A percentile compares a stretch with the other conserved stretches of the same genome.
Evolutionary conservation across 2,797 vertebrate genomes (phyloP).

Genomic region (Pangasius larnaudii): DNA sequence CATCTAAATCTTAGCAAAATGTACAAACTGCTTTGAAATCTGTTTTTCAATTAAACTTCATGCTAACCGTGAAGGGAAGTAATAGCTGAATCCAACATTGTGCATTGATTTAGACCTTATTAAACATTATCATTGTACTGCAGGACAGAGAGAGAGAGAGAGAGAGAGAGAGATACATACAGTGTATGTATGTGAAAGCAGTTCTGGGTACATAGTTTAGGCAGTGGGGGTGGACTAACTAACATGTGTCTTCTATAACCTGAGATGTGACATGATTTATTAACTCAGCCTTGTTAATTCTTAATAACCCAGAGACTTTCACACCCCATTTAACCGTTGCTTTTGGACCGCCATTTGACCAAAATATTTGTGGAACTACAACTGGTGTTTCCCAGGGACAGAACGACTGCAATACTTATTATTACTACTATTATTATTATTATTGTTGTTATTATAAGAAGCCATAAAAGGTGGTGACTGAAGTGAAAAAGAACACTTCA

Average conservation of each 20-base stretch:
- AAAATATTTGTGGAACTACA: slow-evolving; percentile 61
- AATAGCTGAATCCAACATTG: background rate
- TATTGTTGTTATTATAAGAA: slow-evolving; percentile 40
- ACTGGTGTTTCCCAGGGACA: slow-evolving; percentile 51
- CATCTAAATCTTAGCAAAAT: slow-evolving; percentile 11
- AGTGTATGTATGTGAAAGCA: slow-evolving; percentile 53
- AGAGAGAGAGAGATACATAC: background rate
- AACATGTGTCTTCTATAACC: slow-evolving; percentile 45
- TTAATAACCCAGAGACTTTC: slow-evolving; percentile 81
- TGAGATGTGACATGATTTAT: slow-evolving; percentile 78
- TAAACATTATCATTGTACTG: too few relatives aligned
- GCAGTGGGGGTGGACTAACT: slow-evolving; percentile 44
- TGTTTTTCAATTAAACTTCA: slow-evolving; percentile 3
- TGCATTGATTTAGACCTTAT: background rate
- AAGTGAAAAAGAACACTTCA: slow-evolving; percentile 61
- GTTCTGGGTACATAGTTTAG: slow-evolving; percentile 58
- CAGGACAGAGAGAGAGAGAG: slow-evolving; percentile 25
- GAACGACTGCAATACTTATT: slow-evolving; percentile 20
- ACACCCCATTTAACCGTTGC: slow-evolving; percentile 73
- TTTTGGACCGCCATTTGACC: slow-evolving; percentile 66
- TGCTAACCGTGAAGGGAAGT: background rate
- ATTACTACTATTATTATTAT: slow-evolving; percentile 41
- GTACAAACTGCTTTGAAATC: slow-evolving; percentile 17
- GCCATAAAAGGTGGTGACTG: slow-evolving; percentile 62
- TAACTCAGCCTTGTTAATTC: slow-evolving; percentile 81